A percentile compares a stretch with the other conserved stretches of the same genome.
phyloP scores from a whole-genome alignment of 2,797 vertebrate genomes.

The Ceryle rudis region DNA sequence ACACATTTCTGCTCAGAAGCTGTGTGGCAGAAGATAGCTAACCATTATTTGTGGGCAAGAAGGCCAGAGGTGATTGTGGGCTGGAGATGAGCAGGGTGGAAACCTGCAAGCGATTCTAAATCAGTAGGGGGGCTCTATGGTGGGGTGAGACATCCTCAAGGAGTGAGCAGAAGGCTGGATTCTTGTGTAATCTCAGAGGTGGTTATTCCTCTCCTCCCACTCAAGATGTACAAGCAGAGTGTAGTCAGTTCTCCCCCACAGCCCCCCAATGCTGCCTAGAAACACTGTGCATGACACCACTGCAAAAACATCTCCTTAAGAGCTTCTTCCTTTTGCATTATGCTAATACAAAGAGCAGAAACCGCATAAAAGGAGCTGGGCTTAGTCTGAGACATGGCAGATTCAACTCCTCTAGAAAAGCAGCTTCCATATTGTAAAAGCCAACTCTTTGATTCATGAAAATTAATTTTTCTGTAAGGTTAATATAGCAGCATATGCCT shows the following conservation, averaged over 20 bases:
- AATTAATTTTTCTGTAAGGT: background rate
- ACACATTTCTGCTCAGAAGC: background rate
- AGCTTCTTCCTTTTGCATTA: constrained; percentile 1
- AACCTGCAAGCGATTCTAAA: background rate
- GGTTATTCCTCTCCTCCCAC: constrained; percentile 38
- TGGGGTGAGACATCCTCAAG: accelerated
- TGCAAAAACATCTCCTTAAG: background rate
- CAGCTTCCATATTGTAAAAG: background rate
- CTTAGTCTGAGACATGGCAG: background rate
- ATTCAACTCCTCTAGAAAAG: background rate
- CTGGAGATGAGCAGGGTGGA: background rate
- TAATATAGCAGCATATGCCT: background rate
- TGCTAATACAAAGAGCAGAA: background rate
- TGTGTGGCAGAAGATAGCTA: background rate
- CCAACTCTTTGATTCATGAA: background rate
- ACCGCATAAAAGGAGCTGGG: background rate
- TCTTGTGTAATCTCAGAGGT: background rate
- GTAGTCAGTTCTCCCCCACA: background rate
- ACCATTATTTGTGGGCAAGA: background rate
- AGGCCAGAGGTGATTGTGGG: background rate
- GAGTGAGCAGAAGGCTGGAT: background rate
- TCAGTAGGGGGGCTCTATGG: background rate
- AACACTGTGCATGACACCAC: background rate
- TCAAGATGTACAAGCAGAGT: background rate
- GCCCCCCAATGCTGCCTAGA: constrained; percentile 16